phyloP scores from a whole-genome alignment of 1,140 invertebrate species.

The Holotrichia oblita region DNA sequence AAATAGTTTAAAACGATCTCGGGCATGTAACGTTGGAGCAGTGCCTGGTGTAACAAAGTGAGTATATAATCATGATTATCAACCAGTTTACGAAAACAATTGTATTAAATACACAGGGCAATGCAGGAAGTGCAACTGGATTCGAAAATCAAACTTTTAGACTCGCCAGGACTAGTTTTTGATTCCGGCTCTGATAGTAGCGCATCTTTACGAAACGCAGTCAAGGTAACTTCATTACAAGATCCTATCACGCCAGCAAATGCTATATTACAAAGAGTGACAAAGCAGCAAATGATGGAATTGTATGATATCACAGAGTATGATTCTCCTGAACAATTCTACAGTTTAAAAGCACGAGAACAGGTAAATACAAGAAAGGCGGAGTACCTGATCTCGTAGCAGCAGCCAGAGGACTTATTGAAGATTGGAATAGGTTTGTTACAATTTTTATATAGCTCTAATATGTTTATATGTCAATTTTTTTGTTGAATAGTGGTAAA shows the following conservation, averaged over 20 bases:
- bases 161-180: conserved; percentile 97
- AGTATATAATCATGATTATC: conserved; percentile 32
- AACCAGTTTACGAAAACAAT: not conserved
- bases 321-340: conserved; percentile 84
- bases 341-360: conserved; percentile 84
- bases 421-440: conserved; percentile 88
- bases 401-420: conserved; percentile 85
- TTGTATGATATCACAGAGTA: conserved; percentile 79
- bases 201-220: conserved; percentile 89
- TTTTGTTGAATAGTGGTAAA: conserved; percentile 71
- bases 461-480: not conserved
- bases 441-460: conserved; percentile 43
- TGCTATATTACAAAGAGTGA: conserved; percentile 86
- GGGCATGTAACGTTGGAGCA: conserved; percentile 92
- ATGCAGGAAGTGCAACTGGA: conserved; percentile 95
- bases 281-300: conserved; percentile 82
- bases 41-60: conserved; percentile 93
- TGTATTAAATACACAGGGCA: conserved; percentile 63
- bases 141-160: conserved; percentile 94
- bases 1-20: conserved; percentile 95
- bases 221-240: conserved; percentile 82
- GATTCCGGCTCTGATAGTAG: conserved; percentile 74
- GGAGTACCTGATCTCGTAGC: conserved; percentile 86
- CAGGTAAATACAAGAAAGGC: conserved; percentile 88
- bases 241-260: conserved; percentile 89